A percentile compares a stretch with the other conserved stretches of the same genome.
phyloP scores from a whole-genome alignment of 2,888 invertebrate species.

The Rotaria magnacalcarata region DNA sequence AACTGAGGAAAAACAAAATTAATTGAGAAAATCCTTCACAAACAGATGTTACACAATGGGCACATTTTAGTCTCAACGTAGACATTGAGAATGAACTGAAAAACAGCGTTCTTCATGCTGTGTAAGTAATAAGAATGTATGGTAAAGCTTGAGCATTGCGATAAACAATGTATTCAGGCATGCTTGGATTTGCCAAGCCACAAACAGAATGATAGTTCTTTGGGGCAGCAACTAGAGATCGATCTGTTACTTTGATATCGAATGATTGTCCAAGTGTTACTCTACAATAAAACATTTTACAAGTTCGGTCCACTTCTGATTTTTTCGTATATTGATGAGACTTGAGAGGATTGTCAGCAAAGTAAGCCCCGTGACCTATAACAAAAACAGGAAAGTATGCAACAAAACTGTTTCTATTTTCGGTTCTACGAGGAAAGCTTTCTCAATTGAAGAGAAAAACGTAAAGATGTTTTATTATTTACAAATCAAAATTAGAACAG shows the following conservation, averaged over 20 bases:
- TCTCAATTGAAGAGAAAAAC: too few relatives aligned
- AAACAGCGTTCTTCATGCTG: too few relatives aligned
- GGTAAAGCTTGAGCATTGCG: neutral
- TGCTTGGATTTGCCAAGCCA: neutral
- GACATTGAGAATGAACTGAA: too few relatives aligned
- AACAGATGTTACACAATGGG: too few relatives aligned
- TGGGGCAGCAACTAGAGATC: neutral
- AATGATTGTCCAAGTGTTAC: neutral
- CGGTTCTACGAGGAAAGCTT: too few relatives aligned
- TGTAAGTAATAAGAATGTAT: neutral
- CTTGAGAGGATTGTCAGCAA: neutral
- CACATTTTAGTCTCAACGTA: too few relatives aligned
- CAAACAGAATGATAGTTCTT: neutral
- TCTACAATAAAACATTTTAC: neutral
- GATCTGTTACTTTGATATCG: neutral
- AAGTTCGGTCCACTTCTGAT: neutral
- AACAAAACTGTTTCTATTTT: too few relatives aligned
- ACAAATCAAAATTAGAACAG: too few relatives aligned
- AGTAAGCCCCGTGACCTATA: constrained; percentile 24
- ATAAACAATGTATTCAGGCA: constrained; percentile 18
- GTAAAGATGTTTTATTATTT: too few relatives aligned
- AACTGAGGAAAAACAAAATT: too few relatives aligned
- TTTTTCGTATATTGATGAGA: neutral
- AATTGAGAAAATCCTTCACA: too few relatives aligned
- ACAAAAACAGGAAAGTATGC: neutral